These are phyloP conservation scores for Tragelaphus scriptus DNA, from an alignment of 2,113 vertebrate genomes.

Conservation along the genomic window DNA sequence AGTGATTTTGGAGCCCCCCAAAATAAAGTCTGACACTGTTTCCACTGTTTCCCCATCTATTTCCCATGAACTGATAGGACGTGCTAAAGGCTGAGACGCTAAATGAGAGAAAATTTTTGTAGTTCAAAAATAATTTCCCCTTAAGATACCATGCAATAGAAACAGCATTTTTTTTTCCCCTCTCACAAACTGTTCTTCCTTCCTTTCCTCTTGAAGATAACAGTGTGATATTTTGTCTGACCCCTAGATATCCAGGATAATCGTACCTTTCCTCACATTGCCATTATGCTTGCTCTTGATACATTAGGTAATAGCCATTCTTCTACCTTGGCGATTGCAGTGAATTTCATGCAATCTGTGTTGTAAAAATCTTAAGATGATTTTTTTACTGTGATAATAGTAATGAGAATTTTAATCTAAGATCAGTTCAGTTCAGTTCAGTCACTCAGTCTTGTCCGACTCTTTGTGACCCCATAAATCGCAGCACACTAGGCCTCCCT, in stretches of 20 bases:
- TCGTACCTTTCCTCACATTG: neutral
- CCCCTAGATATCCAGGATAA: neutral
- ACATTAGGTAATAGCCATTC: neutral
- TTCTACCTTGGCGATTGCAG: neutral
- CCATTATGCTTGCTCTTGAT: neutral
- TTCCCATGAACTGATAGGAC: neutral
- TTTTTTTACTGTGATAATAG: slow-evolving; percentile 1
- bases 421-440: neutral
- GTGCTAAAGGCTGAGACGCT: neutral
- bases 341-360: neutral
- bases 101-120: neutral
- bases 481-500: no score
- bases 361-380: neutral
- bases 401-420: slow-evolving; percentile 26
- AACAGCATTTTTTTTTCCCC: neutral
- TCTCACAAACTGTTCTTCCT: neutral
- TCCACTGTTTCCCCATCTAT: no score
- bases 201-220: neutral
- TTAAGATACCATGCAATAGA: neutral
- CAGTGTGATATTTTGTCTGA: neutral
- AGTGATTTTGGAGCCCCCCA: no score
- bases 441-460: no score
- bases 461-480: no score
- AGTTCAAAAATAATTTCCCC: neutral
- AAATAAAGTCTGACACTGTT: no score